phyloP scores from a whole-genome alignment of 64 coral and sea anemone species.

The Cladopsammia gracilis region DNA sequence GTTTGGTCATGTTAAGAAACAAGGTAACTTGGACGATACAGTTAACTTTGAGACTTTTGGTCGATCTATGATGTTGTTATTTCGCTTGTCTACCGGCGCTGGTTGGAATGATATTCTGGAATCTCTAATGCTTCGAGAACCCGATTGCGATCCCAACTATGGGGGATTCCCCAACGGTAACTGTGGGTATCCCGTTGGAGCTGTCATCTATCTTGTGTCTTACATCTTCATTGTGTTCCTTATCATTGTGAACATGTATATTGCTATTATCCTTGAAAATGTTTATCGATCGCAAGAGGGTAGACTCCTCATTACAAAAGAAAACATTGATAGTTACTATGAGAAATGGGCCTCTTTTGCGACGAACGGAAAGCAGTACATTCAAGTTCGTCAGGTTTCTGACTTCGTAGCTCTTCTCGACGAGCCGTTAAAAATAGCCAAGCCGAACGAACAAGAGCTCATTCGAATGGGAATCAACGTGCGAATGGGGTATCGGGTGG shows the following conservation, averaged over 20 bases:
- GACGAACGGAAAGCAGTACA: constrained; percentile 68
- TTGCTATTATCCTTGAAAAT: constrained; percentile 86
- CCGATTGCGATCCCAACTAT: constrained; percentile 71
- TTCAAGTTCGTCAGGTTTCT: constrained; percentile 60
- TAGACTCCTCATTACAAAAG: constrained; percentile 71
- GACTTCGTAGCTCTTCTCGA: constrained; percentile 78
- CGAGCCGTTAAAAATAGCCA: constrained; percentile 72
- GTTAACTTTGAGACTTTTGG: constrained; percentile 87
- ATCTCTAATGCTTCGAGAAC: constrained; percentile 70
- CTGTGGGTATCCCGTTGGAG: constrained; percentile 64
- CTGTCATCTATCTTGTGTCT: constrained; percentile 76
- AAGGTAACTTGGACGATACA: constrained; percentile 67
- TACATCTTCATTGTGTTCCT: constrained; percentile 80
- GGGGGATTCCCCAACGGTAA: constrained; percentile 56
- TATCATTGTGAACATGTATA: constrained; percentile 88
- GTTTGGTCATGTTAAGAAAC: constrained; percentile 80
- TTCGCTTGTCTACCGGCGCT: constrained; percentile 79
- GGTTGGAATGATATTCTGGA: constrained; percentile 90
- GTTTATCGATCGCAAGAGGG: constrained; percentile 75
- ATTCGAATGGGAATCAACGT: constrained; percentile 77
- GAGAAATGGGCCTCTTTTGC: constrained; percentile 78
- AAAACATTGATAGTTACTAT: constrained; percentile 86
- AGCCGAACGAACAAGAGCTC: constrained; percentile 60
- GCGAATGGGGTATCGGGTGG: constrained; percentile 41
- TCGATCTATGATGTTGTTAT: constrained; percentile 73